Base-by-base conservation (phyloP, 2,888 invertebrate species). In the Frankliniella fusca region DNA sequence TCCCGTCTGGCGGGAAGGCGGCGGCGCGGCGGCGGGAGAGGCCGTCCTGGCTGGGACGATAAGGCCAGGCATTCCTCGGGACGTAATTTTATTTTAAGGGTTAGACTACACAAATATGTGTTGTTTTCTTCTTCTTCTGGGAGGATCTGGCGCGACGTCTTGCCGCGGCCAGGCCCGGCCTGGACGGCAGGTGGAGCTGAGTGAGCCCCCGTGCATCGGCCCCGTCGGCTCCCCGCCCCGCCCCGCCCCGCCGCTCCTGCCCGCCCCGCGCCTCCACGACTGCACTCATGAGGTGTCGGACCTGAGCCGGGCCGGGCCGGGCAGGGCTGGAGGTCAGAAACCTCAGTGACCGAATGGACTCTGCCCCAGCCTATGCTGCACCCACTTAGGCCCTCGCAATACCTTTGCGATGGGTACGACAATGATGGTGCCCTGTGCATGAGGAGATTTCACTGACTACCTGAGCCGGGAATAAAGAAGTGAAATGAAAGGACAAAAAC, bases 111-210 rank as follows among this genome's bases (percentile, higher is more conserved):
- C 70, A 76, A 54, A 76, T 76, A 27, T 23, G 70, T 23, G 9
- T 76, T 76, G 70, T 76, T 76, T 76, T n/a, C n/a, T 76, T 76
- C 70, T 27, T 76, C 38, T 23, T 76, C 70, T 76, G 70, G 70
- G 27, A 23, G 70, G 70, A 10, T 76, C 70, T 9, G 27, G 18
- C 61, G 61, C 12, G 18, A 18, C 61, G 15, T 61, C 61, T 20
- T 3, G 54, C 7, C 10, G 54, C 54, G 54, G 3, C 10, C 54
- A 10, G 54, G n/a, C n/a, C n/a, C n/a, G n/a, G 38, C 3, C 38
- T 38, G 38, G 38, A 5, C 38, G 38, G 38, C 38, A 38, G 38
- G 38, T 38, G 38, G 38, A 38, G 38, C 38, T 38, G 38, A 38
- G 38, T 38, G 38, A 3, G 38, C 38, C 38, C 38, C 38, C 38